phyloP scores from a whole-genome alignment of 2,797 vertebrate species.

The Toxotes lorentzi region DNA sequence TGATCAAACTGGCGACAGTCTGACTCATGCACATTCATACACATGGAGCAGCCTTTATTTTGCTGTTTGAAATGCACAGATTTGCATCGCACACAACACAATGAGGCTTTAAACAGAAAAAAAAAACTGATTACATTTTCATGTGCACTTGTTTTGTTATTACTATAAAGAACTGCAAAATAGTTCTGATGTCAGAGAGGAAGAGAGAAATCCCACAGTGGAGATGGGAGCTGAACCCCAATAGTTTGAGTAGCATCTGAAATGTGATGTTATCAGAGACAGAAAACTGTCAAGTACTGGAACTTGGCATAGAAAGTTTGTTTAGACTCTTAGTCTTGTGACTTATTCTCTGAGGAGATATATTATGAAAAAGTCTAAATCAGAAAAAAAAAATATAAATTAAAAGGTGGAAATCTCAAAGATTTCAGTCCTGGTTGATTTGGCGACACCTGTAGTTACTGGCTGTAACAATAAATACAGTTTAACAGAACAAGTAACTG shows the following conservation, averaged over 20 bases:
- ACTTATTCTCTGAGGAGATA: neutral
- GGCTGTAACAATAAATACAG: no score
- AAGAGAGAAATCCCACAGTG: neutral
- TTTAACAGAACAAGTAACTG: no score
- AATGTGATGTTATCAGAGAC: neutral
- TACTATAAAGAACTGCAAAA: constrained; percentile 9
- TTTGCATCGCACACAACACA: constrained; percentile 55
- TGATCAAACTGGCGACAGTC: constrained; percentile 70
- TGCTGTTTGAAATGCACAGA: constrained; percentile 56
- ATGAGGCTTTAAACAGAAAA: constrained; percentile 51
- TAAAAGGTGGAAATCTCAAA: no score
- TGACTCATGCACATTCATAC: constrained; percentile 62
- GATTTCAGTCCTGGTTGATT: no score
- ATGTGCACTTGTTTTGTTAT: neutral
- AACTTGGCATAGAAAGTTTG: neutral
- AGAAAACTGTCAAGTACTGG: neutral
- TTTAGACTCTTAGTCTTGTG: neutral
- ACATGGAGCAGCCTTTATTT: constrained; percentile 37
- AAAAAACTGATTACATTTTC: constrained; percentile 36
- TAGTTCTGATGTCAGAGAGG: neutral
- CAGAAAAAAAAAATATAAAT: neutral
- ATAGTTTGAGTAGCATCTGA: no score
- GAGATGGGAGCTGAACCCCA: neutral
- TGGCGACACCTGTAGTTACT: no score
- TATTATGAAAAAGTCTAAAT: neutral